phyloP scores from a whole-genome alignment of 2,888 invertebrate species.

The Pollenia angustigena region DNA sequence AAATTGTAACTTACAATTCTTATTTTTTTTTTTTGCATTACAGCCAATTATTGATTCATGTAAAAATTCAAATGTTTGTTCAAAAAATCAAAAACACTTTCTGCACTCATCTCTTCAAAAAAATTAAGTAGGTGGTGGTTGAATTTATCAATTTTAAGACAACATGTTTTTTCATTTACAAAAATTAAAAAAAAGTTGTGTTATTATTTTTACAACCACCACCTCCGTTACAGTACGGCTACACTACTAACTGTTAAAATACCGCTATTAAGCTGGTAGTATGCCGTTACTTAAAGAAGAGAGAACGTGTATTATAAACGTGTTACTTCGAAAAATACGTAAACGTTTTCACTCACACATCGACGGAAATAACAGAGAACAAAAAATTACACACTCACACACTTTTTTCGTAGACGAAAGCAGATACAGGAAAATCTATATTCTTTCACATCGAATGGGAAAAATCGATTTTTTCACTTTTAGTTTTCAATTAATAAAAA shows the following conservation, averaged over 20 bases:
- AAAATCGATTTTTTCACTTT: conserved; percentile 76
- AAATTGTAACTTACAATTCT: conserved; percentile 52
- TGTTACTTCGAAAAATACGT: conserved; percentile 45
- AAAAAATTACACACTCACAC: conserved; percentile 46
- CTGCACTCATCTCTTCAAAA: conserved; percentile 2
- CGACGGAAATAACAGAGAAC: conserved; percentile 43
- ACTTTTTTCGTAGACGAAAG: conserved; percentile 59
- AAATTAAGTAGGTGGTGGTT: conserved; percentile 23
- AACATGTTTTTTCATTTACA: conserved; percentile 41
- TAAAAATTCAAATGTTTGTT: conserved; percentile 21
- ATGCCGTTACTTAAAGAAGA: conserved; percentile 40
- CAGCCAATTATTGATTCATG: conserved; percentile 53
- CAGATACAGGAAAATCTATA: conserved; percentile 75
- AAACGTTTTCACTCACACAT: conserved; percentile 42
- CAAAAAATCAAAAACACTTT: conserved; percentile 36
- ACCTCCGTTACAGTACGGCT: conserved; percentile 44
- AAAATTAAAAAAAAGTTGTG: conserved; percentile 2
- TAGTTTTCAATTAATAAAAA: conserved; percentile 45
- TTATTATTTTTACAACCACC: conserved; percentile 30
- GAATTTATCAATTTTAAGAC: conserved; percentile 15
- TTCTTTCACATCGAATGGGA: conserved; percentile 72
- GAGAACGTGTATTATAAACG: conserved; percentile 11
- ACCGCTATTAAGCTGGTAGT: conserved; percentile 60
- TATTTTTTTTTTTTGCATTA: conserved; percentile 20
- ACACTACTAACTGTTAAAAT: conserved; percentile 48